phyloP scores from a whole-genome alignment of 2,113 vertebrate genomes.

The Todiramphus chloris region DNA sequence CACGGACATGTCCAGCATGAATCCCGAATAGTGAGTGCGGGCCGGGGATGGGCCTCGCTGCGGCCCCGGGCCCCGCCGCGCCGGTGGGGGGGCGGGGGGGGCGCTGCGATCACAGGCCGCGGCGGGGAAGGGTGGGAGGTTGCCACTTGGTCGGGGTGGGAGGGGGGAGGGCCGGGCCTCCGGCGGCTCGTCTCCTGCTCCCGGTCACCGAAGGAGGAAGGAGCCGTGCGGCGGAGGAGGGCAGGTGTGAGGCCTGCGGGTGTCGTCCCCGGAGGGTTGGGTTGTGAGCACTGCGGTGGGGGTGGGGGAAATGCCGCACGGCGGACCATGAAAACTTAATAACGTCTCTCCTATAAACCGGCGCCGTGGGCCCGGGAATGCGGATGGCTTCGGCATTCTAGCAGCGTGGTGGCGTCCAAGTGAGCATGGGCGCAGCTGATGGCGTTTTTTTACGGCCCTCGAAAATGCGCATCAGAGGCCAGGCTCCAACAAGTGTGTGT shows the following conservation, averaged over 20 bases:
- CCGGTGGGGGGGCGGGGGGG: too few relatives aligned
- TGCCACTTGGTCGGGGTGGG: background rate
- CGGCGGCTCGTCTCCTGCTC: too few relatives aligned
- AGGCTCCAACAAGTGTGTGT: background rate
- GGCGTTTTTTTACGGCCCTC: background rate
- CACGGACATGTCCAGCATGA: too few relatives aligned
- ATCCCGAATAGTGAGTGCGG: too few relatives aligned
- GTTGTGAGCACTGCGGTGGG: background rate
- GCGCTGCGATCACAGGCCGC: too few relatives aligned
- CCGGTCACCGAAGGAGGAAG: background rate
- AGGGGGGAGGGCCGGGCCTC: background rate
- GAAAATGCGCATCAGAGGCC: background rate
- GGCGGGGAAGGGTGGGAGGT: background rate
- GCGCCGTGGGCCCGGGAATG: background rate
- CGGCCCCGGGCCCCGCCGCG: too few relatives aligned
- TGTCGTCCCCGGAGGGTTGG: background rate
- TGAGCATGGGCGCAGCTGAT: background rate
- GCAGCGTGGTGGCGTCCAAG: background rate
- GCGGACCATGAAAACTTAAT: conserved; percentile 35
- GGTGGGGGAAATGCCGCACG: background rate
- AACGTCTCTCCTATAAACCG: background rate
- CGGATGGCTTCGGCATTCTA: background rate
- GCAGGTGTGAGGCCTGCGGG: background rate
- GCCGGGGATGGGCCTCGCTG: too few relatives aligned
- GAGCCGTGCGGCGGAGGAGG: background rate